Percentiles rank a stretch among this genome's conserved stretches.
Evolutionary conservation across 2,888 invertebrate genomes (phyloP).

Genomic region (Spilosoma lubricipeda): DNA sequence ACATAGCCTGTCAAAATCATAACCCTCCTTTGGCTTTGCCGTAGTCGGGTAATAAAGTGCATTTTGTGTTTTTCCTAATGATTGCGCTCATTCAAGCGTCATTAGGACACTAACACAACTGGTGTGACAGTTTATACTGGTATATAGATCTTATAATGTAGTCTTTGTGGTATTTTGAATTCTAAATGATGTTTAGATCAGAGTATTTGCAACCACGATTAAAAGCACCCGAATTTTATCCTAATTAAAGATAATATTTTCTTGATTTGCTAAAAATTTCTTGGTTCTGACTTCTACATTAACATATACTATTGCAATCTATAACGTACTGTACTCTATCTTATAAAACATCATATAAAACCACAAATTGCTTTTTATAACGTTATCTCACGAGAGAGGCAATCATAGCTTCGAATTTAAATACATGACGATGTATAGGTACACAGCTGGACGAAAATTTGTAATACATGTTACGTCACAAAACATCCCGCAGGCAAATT

Average conservation of each 20-base stretch:
- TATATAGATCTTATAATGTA: not conserved
- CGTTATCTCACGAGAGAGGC: not conserved
- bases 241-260: not conserved
- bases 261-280: no score
- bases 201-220: not conserved
- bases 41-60: no score
- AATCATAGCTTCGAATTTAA: not conserved
- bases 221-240: not conserved
- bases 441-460: not conserved
- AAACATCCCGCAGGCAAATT: not conserved
- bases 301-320: no score
- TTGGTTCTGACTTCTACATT: no score
- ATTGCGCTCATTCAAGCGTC: not conserved
- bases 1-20: no score
- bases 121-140: not conserved
- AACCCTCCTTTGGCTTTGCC: no score
- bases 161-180: not conserved
- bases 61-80: not conserved
- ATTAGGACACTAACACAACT: not conserved
- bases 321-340: no score
- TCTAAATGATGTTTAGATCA: not conserved
- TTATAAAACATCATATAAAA: no score
- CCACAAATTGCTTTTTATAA: no score
- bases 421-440: not conserved
- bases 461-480: not conserved